A percentile compares a stretch with the other conserved stretches of the same genome.
Evolutionary conservation across 1,140 invertebrate species (phyloP).

Genomic region (Sycobia sp.): DNA sequence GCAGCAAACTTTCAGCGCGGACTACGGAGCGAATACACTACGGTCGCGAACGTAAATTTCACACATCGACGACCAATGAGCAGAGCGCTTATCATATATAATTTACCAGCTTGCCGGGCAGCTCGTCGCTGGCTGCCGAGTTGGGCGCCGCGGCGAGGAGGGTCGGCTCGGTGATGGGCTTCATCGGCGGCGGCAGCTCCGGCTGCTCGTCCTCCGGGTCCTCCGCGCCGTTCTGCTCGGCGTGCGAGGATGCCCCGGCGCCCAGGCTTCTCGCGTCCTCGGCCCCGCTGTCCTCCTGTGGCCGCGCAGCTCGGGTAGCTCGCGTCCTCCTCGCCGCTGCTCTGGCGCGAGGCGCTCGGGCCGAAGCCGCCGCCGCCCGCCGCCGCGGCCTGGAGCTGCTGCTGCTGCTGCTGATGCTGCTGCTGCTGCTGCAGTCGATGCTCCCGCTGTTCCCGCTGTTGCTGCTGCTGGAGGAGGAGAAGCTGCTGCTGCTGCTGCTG

Average conservation of each 20-base stretch:
- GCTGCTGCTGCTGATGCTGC: slow-evolving; percentile 52
- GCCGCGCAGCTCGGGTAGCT: slow-evolving; percentile 41
- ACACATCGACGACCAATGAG: too few relatives aligned
- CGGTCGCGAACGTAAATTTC: too few relatives aligned
- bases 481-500: slow-evolving; percentile 36
- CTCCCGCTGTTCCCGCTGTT: slow-evolving; percentile 37
- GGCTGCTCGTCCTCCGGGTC: slow-evolving; percentile 76
- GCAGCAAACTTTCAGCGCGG: too few relatives aligned
- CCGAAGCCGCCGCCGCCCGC: not conserved
- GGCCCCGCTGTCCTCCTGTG: slow-evolving; percentile 34
- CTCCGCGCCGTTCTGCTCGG: slow-evolving; percentile 71
- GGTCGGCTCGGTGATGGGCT: slow-evolving; percentile 84
- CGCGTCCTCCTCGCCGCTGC: slow-evolving; percentile 44
- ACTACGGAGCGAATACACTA: too few relatives aligned
- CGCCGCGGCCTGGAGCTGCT: slow-evolving; percentile 19
- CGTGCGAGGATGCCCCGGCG: slow-evolving; percentile 38
- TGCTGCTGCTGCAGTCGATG: slow-evolving; percentile 41
- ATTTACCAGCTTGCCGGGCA: slow-evolving; percentile 60
- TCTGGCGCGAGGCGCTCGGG: slow-evolving; percentile 41
- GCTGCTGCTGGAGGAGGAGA: slow-evolving; percentile 34
- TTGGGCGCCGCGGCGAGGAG: slow-evolving; percentile 59
- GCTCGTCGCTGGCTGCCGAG: slow-evolving; percentile 66
- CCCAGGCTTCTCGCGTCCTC: slow-evolving; percentile 43
- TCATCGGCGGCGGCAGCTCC: slow-evolving; percentile 94
- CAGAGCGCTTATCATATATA: too few relatives aligned